These are phyloP conservation scores for Pampusana beccarii DNA, from an alignment of 2,113 vertebrate genomes.

Conservation along the genomic window DNA sequence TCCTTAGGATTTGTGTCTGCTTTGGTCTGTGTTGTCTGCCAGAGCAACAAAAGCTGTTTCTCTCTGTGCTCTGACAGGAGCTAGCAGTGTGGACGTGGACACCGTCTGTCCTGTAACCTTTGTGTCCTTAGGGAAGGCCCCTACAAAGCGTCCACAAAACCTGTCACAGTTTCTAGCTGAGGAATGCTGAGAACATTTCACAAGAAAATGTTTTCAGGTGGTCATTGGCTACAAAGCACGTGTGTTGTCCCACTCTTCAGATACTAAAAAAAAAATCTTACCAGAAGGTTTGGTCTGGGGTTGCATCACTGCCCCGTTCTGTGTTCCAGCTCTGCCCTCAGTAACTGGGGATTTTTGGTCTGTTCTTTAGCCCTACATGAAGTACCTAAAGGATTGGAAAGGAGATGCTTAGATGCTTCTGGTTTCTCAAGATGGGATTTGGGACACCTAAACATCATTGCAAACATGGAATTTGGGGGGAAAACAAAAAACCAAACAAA, in stretches of 20 bases:
- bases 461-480: not conserved
- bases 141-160: not conserved
- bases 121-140: not conserved
- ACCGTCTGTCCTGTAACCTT: not conserved
- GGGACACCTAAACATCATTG: not conserved
- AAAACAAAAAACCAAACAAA: too few relatives aligned
- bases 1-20: not conserved
- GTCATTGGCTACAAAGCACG: not conserved
- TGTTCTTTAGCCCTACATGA: not conserved
- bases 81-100: not conserved
- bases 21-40: not conserved
- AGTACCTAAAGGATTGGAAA: not conserved
- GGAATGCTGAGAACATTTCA: not conserved
- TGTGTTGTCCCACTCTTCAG: not conserved
- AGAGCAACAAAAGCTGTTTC: not conserved
- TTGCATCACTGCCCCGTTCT: not conserved
- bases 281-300: not conserved
- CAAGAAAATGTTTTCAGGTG: not conserved
- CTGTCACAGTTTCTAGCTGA: not conserved
- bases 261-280: not conserved
- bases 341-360: not conserved
- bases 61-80: not conserved
- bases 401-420: not conserved
- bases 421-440: not conserved
- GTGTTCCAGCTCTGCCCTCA: not conserved